Base-by-base conservation (phyloP, 2,113 vertebrate species). In the Boleophthalmus pectinirostris region DNA sequence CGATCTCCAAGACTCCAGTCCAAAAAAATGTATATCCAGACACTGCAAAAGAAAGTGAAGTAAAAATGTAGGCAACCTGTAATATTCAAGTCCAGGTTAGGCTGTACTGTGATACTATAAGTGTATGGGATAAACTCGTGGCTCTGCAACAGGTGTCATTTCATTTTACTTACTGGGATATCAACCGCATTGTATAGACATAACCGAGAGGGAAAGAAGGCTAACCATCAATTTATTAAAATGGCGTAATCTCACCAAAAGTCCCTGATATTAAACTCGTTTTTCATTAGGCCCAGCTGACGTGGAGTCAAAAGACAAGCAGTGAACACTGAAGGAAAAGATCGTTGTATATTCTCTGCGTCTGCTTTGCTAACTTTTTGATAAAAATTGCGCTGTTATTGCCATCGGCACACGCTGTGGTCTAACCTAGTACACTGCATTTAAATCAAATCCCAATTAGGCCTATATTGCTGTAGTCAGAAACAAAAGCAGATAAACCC, bases 91-190 rank as follows among this genome's bases (percentile, higher is more conserved):
- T 66, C 33, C 12, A 21, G 25, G 21, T 57, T 57, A 21, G 23
- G 25, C 14, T 16, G 23, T 25, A 60, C 16, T 18, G 33, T 33
- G 3, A 13, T 25, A 25, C 23, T 15, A 25, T 24, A 58, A 18
- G 6, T 20, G 13, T 33, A 61, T 33, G 58, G 23, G 25, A 61
- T 20, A 38, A 43, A 43, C 20, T 38, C 18, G 16, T 24, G 53
- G 14, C 72, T 49, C 16, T 69, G 78, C 88, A 92, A 92, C 89
- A 92, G 82, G 87, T 91, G 78, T 60, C 70, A 15, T 25, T 66
- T 15, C 4, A 24, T 25, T 25, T 58, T 1, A 58, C 11, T 56
- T 56, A 23, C 1, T 23, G 3, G 12, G 21, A 21, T 54, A 54
- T 21, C 53, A 21, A 54, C 9, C n/a, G 7, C 53, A 47, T 47